Base-by-base conservation (phyloP, 2,113 vertebrate species). In the Chelonoidis abingdonii region DNA sequence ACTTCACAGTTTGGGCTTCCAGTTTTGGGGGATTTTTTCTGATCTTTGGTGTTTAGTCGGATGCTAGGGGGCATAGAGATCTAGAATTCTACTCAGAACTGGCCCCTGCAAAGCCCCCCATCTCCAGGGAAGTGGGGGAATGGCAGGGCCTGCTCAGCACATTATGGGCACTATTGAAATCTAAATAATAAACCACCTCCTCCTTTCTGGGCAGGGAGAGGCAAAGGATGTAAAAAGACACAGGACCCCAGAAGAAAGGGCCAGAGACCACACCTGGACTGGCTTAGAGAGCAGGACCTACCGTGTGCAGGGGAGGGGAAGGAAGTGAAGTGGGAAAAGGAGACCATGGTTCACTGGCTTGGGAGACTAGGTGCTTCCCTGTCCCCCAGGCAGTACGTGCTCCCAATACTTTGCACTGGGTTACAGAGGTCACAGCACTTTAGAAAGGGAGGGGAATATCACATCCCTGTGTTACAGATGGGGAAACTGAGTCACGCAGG, bases 21-120 rank as follows among this genome's bases (percentile, higher is more conserved):
- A 27, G 41, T 47, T 78, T 47, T 3, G 44, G 75, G 41, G 25
- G 13, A 11, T 24, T 41, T 41, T n/a, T 72, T 82, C 89, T 19
- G 10, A 1, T 92, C 95, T 97, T 97, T 97, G 97, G 96, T 94
- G 95, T 78, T 86, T 2, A 5, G n/a, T 83, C 44, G 90, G 96
- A 96, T 96, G 96, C 96, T 93, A 95, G 91, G 91, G 96, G 97
- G 94, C 96, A 96, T 93, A 89, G 91, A 95, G 75, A 84, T 44
- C 88, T 72, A 9, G 83, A 27, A 65, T 0, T 41, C 65, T 53
- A 11, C 86, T 19, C 41, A 91, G 90, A 49, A 24, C 62, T n/a
- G 31, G 62, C 14, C 31, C 31, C 62, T 19, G 16, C 35, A n/a
- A 69, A 69, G 35, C 35, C 38, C 38, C 2, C 54, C n/a, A 19